Percentiles rank a stretch among this genome's conserved stretches.
phyloP scores from a whole-genome alignment of 2,113 vertebrate genomes.

The Elanus axillaris region DNA sequence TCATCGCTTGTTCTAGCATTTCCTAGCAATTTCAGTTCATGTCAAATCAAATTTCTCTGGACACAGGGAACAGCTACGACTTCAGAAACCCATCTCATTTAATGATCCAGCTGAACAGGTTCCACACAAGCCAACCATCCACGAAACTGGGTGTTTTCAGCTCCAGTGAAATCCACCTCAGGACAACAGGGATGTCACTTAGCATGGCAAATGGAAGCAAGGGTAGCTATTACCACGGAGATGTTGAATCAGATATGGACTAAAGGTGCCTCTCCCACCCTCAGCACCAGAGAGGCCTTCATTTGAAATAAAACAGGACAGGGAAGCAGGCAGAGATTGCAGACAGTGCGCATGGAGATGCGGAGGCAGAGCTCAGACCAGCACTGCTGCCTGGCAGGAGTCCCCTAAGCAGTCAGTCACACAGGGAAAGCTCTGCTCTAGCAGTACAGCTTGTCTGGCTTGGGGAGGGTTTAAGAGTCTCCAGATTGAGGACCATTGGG shows the following conservation, averaged over 20 bases:
- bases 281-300: neutral
- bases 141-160: neutral
- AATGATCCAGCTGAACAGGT: neutral
- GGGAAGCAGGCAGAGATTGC: neutral
- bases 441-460: neutral
- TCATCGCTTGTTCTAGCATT: neutral
- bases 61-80: neutral
- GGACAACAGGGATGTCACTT: neutral
- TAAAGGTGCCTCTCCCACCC: neutral
- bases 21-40: neutral
- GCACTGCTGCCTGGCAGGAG: neutral
- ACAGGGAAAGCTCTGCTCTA: neutral
- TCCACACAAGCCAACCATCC: neutral
- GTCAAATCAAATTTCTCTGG: neutral
- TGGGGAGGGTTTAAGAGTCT: neutral
- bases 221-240: neutral
- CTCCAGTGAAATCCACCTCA: neutral
- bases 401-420: rapidly evolving
- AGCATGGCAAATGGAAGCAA: neutral
- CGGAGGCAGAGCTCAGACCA: neutral
- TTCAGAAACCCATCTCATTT: neutral
- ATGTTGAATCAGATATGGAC: neutral
- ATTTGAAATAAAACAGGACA: neutral
- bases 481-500: neutral
- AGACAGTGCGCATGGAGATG: rapidly evolving